Percentiles rank a stretch among this genome's conserved stretches.
Conservation (phyloP, 2,797 vertebrate species). For the Tapirus indicus region DNA sequence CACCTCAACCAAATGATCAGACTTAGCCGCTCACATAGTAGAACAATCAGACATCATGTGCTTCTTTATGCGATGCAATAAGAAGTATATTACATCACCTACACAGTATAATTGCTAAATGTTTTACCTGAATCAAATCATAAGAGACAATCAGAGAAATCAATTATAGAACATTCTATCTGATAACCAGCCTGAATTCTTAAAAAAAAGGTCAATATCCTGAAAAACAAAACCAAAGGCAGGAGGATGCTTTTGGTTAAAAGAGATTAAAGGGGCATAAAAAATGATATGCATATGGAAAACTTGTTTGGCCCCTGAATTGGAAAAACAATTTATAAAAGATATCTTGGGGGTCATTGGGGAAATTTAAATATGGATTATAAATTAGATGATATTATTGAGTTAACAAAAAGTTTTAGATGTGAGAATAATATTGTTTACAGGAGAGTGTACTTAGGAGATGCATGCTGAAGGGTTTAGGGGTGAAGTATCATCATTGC, state of each 20-base stretch:
- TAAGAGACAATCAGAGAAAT: background rate
- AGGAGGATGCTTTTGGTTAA: background rate
- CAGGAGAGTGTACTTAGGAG: background rate
- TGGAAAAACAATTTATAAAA: background rate
- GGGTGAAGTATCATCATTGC: background rate
- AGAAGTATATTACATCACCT: background rate
- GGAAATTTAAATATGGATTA: background rate
- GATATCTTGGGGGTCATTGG: background rate
- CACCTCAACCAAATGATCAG: background rate
- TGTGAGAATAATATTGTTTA: background rate
- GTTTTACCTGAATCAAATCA: background rate
- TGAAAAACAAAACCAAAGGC: conserved; percentile 42
- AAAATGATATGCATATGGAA: background rate
- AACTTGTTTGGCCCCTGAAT: background rate
- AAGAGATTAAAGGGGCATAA: background rate
- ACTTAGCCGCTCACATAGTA: background rate
- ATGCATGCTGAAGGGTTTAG: background rate
- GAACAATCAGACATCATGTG: background rate
- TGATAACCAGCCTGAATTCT: conserved; percentile 3
- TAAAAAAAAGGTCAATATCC: background rate
- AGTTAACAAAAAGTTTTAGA: background rate
- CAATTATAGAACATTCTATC: conserved; percentile 5
- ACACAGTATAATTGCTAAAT: background rate
- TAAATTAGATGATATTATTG: conserved; percentile 8
- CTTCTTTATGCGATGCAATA: background rate